Base-by-base conservation (phyloP, 2,797 vertebrate species). In the Neostethus bicornis region DNA sequence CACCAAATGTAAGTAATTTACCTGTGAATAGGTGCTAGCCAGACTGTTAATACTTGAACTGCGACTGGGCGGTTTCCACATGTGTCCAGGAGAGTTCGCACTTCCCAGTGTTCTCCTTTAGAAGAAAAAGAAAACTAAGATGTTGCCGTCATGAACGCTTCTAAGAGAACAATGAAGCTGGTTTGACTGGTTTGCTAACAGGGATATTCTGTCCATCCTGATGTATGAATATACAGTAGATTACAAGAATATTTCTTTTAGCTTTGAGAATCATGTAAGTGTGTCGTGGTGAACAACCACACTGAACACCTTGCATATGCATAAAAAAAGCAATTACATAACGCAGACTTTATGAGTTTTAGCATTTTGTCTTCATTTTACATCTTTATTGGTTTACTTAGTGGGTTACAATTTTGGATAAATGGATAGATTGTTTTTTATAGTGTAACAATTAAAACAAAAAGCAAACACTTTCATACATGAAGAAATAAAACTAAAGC, bases 11-110 rank as follows among this genome's bases (percentile, higher is more conserved):
- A 44, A 5, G 24, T 4, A 4, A 14, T 23, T 84, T 89, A 98
- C 96, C 94, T 97, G 96, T 61, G 96, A 92, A 79, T 94, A 97
- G 66, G 74, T 92, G 91, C 96, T 98, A 66, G 94, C 93, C 84
- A 99, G 82, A 67, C 96, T 98, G 87, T 93, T 98, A 75, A 98
- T 93, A 81, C 96, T 99, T 72, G 96, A 98, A 81, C 94, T 96
- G 24, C 95, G 93, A 86, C 96, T 99, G 14, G 95, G 96, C 20
- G 96, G 87, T 76, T 92, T 98, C 96, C 96, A 99, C 64, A 91
- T 76, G 78, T 94, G 93, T 2, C 93, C 89, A 21, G 94, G 93
- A 51, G 96, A 94, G 66, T 88, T 92, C 62, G 87, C 75, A 0
- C 87, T 83, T 44, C 92, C 91, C 48, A 98, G 83, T 0, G 94